Conservation (phyloP, 2,888 invertebrate genomes). For the Cheiracanthium punctorium region DNA sequence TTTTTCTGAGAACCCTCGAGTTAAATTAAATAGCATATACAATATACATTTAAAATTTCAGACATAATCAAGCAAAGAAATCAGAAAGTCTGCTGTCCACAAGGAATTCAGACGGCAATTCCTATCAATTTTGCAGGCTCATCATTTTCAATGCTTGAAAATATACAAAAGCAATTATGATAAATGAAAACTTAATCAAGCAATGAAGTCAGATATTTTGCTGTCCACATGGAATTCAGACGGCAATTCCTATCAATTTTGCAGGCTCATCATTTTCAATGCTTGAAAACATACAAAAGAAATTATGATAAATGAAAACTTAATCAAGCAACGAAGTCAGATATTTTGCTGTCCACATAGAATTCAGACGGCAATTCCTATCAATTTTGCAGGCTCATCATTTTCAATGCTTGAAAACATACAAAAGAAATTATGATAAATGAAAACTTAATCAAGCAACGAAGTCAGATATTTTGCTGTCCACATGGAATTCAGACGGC, state of each 20-base stretch:
- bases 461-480: slow-evolving; percentile 29
- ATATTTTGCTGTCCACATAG: slow-evolving; percentile 23
- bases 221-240: slow-evolving; percentile 61
- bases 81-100: slow-evolving; percentile 38
- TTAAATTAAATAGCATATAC: no score
- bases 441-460: no score
- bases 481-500: slow-evolving; percentile 71
- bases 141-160: slow-evolving; percentile 17
- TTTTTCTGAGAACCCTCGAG: no score
- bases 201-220: slow-evolving; percentile 26
- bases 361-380: slow-evolving; percentile 73
- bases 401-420: neutral
- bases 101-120: slow-evolving; percentile 72
- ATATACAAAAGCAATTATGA: no score
- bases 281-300: neutral
- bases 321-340: slow-evolving; percentile 16
- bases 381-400: slow-evolving; percentile 71
- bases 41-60: no score
- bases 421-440: no score
- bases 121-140: slow-evolving; percentile 72
- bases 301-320: neutral
- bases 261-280: slow-evolving; percentile 41
- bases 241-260: slow-evolving; percentile 74
- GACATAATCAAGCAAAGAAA: no score
- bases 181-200: no score